Percentiles rank a stretch among this genome's conserved stretches.
These are phyloP conservation scores for Neodiprion pinetum DNA, from an alignment of 1,140 invertebrate species.

Conservation along the genomic window DNA sequence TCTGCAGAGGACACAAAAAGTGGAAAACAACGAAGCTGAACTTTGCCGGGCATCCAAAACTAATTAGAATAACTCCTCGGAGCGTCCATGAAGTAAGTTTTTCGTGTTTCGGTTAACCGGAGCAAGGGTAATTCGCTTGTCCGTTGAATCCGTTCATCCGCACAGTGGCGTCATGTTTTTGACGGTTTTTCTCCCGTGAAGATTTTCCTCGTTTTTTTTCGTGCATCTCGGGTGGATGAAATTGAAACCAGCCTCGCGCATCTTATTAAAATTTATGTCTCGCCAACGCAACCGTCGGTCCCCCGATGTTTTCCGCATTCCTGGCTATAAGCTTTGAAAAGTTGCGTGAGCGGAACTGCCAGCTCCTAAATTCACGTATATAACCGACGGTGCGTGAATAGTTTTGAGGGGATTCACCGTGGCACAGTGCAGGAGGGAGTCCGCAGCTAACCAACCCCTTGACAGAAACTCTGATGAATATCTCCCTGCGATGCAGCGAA, in stretches of 20 bases:
- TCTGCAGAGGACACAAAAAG: too few relatives aligned
- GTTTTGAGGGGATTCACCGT: not conserved
- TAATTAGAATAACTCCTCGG: too few relatives aligned
- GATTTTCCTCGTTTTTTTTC: not conserved
- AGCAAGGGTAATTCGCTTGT: not conserved
- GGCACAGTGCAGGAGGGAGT: not conserved
- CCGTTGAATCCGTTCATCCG: not conserved
- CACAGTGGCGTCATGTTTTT: not conserved
- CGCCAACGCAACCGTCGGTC: not conserved
- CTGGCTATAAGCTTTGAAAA: not conserved
- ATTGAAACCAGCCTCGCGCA: not conserved
- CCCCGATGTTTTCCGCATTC: constrained; percentile 5
- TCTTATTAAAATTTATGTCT: constrained; percentile 1
- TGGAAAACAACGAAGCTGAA: too few relatives aligned
- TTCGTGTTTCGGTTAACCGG: not conserved
- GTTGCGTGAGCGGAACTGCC: not conserved
- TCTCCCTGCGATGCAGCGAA: too few relatives aligned
- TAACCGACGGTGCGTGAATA: not conserved
- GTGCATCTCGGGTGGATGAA: not conserved
- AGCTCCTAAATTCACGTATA: not conserved
- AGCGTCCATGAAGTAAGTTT: too few relatives aligned
- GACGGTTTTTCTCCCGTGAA: too few relatives aligned
- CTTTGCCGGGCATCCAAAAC: too few relatives aligned
- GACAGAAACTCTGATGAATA: too few relatives aligned
- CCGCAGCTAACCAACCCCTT: too few relatives aligned